Base-by-base conservation (phyloP, 2,797 vertebrate species). In the Hylomyscus alleni region DNA sequence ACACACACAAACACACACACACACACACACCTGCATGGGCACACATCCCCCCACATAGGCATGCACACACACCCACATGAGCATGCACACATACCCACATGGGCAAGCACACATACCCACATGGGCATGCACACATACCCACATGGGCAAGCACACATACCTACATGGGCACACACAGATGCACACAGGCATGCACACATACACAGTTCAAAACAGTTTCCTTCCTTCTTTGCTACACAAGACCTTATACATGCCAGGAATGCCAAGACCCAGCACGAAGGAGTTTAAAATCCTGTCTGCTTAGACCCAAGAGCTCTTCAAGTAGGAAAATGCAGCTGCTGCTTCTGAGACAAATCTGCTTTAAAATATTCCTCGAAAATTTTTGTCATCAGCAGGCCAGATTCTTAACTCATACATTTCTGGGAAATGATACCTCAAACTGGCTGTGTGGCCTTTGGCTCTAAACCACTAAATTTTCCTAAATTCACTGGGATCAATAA, bases 291-390 rank as follows among this genome's bases (percentile, higher is more conserved):
- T 37, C 14, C 62, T 60, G 62, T 69, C 34, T 88, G 20, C 14
- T 77, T 86, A 69, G 0, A 47, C 6, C 56, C 37, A 96, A 88
- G 52, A 84, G 19, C 31, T 92, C 14, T 26, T 13, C 52, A 88
- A 19, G 26, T 92, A 15, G 89, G 54, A 75, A 97, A 97, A 95
- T 69, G 12, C 82, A 89, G 40, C 29, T 85, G n/a, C 24, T 82
- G 91, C 29, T 95, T 92, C 77, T 90, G 91, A 93, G 31, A 77
- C 5, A 87, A 93, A 82, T 11, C 9, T 40, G 83, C 89, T 86
- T 62, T 73, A 44, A 89, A 26, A 24, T 82, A 62, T 56, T 89
- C 4, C 34, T 89, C 44, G 47, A 44, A 26, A 15, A 92, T n/a
- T 89, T 95, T 67, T 92, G n/a, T 90, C 37, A 90, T 75, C 37